Evolutionary conservation across 1,140 invertebrate species (phyloP).

Genomic region (Asobara japonica): DNA sequence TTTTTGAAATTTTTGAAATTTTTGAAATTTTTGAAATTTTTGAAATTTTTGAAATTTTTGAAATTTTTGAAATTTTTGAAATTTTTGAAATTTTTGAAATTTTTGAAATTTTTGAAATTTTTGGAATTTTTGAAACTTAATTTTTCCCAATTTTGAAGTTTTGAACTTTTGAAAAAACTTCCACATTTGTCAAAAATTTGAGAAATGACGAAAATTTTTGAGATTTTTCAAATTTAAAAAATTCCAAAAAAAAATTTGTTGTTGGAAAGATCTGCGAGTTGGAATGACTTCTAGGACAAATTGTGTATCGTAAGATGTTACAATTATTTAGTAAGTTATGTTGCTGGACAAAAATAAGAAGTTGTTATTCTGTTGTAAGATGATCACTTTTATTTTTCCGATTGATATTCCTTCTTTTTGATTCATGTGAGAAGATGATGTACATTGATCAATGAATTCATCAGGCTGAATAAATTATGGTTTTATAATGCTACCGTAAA

Average conservation of each 20-base stretch:
- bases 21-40: too few relatives aligned
- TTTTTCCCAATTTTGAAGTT: too few relatives aligned
- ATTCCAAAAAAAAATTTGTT: too few relatives aligned
- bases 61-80: too few relatives aligned
- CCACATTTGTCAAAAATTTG: too few relatives aligned
- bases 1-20: too few relatives aligned
- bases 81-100: too few relatives aligned
- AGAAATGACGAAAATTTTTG: too few relatives aligned
- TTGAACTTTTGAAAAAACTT: too few relatives aligned
- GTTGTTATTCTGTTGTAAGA: constrained; percentile 35
- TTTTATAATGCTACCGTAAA: constrained; percentile 58
- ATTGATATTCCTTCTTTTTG: not conserved
- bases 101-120: too few relatives aligned
- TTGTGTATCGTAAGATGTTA: not conserved
- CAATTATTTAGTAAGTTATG: constrained; percentile 13
- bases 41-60: too few relatives aligned
- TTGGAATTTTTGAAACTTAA: too few relatives aligned
- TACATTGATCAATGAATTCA: constrained; percentile 55
- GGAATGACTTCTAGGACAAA: not conserved
- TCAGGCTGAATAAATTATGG: constrained; percentile 65
- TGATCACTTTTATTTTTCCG: not conserved
- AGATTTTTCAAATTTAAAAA: not conserved
- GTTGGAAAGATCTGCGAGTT: not conserved
- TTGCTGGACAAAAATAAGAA: constrained; percentile 36
- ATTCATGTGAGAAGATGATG: constrained; percentile 24